Evolutionary conservation across 2,113 vertebrate genomes (phyloP).

Genomic region (Rhadina sibilatrix): DNA sequence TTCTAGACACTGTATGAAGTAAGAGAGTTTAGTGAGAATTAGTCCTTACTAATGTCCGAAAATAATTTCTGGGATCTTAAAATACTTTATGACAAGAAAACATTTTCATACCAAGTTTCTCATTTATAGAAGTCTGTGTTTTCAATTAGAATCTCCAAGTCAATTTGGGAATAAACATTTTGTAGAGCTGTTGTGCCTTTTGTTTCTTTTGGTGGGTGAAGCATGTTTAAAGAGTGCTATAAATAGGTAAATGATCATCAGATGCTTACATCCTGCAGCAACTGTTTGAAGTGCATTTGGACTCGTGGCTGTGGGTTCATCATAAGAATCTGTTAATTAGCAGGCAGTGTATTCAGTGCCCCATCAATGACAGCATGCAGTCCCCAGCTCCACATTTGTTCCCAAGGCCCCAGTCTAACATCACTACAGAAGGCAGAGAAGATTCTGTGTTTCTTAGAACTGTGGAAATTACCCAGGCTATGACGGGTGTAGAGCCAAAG

Average conservation of each 20-base stretch:
- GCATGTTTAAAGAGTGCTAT: not conserved
- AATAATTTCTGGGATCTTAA: not conserved
- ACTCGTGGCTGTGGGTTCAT: not conserved
- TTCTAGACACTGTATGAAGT: not conserved
- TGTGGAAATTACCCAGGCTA: not conserved
- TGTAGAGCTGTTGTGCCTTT: not conserved
- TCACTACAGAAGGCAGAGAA: not conserved
- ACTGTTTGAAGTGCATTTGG: not conserved
- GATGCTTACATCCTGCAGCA: not conserved
- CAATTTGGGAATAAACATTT: not conserved
- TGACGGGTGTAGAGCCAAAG: not conserved
- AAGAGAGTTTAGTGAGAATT: not conserved
- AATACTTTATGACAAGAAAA: not conserved
- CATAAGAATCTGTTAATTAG: not conserved
- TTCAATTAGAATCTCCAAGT: not conserved
- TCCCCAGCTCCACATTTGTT: not conserved
- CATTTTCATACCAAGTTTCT: not conserved
- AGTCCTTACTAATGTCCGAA: not conserved
- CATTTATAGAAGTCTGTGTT: not conserved
- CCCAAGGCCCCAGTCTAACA: not conserved
- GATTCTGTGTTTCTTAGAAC: not conserved
- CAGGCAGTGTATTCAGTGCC: not conserved
- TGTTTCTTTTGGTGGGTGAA: not conserved
- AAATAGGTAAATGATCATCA: constrained; percentile 11
- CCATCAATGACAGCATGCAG: not conserved